Evolutionary conservation across 2,797 vertebrate genomes (phyloP).

Genomic region (Peromyscus eremicus): DNA sequence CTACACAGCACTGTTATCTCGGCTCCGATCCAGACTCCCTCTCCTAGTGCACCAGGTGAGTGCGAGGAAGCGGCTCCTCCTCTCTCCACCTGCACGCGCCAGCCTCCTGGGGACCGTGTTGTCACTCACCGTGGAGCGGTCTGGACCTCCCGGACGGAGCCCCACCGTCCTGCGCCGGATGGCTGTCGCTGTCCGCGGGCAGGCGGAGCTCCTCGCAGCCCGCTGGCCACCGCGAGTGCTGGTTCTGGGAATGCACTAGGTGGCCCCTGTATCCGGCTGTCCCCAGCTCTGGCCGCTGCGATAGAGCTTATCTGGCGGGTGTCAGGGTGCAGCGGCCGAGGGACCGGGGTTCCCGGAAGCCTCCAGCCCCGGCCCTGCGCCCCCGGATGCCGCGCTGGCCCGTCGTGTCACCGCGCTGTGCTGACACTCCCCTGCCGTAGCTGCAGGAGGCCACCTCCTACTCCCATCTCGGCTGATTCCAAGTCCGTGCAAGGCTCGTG

Average conservation of each 20-base stretch:
- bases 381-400: slow-evolving; percentile 72
- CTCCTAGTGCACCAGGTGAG: background rate
- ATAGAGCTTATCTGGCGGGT: slow-evolving; percentile 73
- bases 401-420: slow-evolving; percentile 59
- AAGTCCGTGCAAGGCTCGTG: slow-evolving; percentile 80
- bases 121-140: background rate
- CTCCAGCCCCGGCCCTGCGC: background rate
- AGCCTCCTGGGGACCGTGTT: background rate
- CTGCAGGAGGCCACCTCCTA: background rate
- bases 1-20: background rate
- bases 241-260: background rate
- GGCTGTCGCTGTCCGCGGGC: background rate
- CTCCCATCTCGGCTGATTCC: slow-evolving; percentile 73
- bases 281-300: background rate
- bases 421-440: background rate
- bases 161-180: background rate
- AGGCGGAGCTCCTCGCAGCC: background rate
- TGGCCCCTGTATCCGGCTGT: background rate
- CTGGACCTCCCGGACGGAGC: background rate
- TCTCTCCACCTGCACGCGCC: background rate
- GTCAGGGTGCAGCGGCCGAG: slow-evolving; percentile 7
- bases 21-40: background rate
- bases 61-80: fast-evolving
- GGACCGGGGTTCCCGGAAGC: slow-evolving; percentile 70
- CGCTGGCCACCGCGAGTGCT: background rate